These are phyloP conservation scores for Aphodius granarius DNA, from an alignment of 2,888 invertebrate genomes.

Conservation along the genomic window DNA sequence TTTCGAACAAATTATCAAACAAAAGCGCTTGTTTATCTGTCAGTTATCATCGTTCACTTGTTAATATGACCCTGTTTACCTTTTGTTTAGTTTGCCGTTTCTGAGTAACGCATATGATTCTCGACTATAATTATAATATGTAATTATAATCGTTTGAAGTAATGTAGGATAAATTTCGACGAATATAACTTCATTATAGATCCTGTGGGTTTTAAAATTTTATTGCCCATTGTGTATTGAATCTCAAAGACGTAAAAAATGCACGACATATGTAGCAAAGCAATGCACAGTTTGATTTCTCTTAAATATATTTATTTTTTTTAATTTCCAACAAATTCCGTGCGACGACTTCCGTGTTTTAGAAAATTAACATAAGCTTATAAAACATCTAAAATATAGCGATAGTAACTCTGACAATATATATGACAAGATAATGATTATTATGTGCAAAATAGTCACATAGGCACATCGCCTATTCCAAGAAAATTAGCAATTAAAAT, in stretches of 20 bases:
- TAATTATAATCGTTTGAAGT: not conserved
- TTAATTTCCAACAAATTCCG: too few relatives aligned
- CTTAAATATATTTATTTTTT: too few relatives aligned
- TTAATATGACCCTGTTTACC: not conserved
- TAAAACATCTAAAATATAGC: not conserved
- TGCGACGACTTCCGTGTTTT: not conserved
- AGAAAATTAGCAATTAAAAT: not conserved
- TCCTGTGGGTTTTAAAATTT: not conserved
- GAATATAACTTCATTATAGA: not conserved
- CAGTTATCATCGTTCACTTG: not conserved
- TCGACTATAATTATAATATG: not conserved
- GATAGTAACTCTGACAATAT: not conserved
- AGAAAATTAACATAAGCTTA: not conserved
- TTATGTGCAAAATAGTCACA: not conserved
- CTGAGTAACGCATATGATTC: not conserved
- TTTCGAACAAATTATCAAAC: not conserved
- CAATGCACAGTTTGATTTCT: too few relatives aligned
- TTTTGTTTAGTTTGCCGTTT: not conserved
- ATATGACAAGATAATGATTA: not conserved
- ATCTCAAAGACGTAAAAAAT: not conserved
- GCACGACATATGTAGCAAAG: not conserved
- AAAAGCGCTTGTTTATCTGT: not conserved
- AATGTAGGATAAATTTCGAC: not conserved
- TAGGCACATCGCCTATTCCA: not conserved
- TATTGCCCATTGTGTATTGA: not conserved